phyloP scores from a whole-genome alignment of 2,888 invertebrate genomes.

The Pocota personata region DNA sequence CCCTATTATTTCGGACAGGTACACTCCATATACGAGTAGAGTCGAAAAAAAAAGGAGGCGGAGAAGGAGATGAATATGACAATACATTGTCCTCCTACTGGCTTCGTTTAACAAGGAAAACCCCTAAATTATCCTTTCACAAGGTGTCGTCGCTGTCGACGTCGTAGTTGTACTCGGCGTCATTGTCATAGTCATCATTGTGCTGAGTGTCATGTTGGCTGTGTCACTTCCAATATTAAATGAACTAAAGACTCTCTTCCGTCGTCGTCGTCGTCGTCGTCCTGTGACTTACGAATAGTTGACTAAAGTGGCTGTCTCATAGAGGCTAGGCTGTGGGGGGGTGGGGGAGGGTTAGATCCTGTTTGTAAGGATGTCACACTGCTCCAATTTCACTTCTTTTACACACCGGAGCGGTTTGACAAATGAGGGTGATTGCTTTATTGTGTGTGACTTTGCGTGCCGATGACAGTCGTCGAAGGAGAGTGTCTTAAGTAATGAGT shows the following conservation, averaged over 20 bases:
- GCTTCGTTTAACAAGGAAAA: slow-evolving; percentile 70
- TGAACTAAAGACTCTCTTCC: slow-evolving; percentile 61
- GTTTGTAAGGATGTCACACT: slow-evolving; percentile 53
- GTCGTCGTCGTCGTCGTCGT: neutral
- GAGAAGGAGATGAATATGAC: slow-evolving; percentile 62
- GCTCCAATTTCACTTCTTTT: slow-evolving; percentile 63
- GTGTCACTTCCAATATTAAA: slow-evolving; percentile 71
- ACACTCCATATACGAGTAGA: neutral
- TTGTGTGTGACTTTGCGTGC: slow-evolving; percentile 56
- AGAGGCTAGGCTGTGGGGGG: too few relatives aligned
- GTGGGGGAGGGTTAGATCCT: slow-evolving; percentile 13
- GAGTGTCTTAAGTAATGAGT: slow-evolving; percentile 53
- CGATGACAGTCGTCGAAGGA: slow-evolving; percentile 53
- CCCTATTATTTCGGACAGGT: slow-evolving; percentile 71
- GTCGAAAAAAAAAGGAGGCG: neutral
- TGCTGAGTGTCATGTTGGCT: slow-evolving; percentile 67
- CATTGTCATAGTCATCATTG: slow-evolving; percentile 67
- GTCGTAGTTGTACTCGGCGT: slow-evolving; percentile 31
- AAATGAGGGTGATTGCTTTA: slow-evolving; percentile 62
- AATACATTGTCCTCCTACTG: slow-evolving; percentile 69
- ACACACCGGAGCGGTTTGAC: slow-evolving; percentile 41
- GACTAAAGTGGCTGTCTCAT: slow-evolving; percentile 57
- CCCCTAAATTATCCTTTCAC: slow-evolving; percentile 73
- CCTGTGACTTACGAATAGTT: slow-evolving; percentile 61
- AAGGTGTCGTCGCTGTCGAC: slow-evolving; percentile 51